These are phyloP conservation scores for Stegodyphus mimosarum DNA, from an alignment of 1,140 invertebrate species.

Conservation along the genomic window DNA sequence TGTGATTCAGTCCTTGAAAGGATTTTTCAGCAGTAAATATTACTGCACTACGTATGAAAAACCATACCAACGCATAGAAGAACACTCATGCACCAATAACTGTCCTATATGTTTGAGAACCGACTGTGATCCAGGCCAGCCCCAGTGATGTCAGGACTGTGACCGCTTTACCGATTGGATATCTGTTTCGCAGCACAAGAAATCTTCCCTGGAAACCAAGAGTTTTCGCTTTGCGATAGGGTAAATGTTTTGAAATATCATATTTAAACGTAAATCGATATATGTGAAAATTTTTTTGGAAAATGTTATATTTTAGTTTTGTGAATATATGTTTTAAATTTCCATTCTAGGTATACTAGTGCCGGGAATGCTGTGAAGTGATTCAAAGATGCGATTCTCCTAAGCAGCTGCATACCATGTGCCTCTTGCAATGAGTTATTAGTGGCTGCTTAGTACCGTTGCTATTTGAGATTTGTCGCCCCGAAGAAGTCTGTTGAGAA, in stretches of 20 bases:
- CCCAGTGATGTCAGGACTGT: not conserved
- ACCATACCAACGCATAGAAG: not conserved
- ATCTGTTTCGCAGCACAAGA: not conserved
- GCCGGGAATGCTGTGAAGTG: not conserved
- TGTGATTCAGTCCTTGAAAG: not conserved
- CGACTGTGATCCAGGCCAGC: not conserved
- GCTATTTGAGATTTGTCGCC: not conserved
- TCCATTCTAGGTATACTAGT: slow-evolving; percentile 6
- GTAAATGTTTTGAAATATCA: not conserved
- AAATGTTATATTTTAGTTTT: not conserved
- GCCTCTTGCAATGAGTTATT: not conserved
- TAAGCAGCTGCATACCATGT: not conserved
- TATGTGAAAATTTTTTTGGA: not conserved
- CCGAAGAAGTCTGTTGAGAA: not conserved
- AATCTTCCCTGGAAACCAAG: not conserved
- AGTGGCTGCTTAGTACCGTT: not conserved
- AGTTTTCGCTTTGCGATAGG: not conserved
- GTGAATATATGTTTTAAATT: not conserved
- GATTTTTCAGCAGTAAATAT: not conserved
- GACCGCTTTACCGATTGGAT: not conserved
- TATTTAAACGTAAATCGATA: not conserved
- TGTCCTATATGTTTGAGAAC: not conserved
- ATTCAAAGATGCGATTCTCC: not conserved
- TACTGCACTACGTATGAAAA: not conserved
- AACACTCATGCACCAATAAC: not conserved